These are phyloP conservation scores for Pyrrhosoma nymphula DNA, from an alignment of 2,888 invertebrate genomes.

Conservation along the genomic window DNA sequence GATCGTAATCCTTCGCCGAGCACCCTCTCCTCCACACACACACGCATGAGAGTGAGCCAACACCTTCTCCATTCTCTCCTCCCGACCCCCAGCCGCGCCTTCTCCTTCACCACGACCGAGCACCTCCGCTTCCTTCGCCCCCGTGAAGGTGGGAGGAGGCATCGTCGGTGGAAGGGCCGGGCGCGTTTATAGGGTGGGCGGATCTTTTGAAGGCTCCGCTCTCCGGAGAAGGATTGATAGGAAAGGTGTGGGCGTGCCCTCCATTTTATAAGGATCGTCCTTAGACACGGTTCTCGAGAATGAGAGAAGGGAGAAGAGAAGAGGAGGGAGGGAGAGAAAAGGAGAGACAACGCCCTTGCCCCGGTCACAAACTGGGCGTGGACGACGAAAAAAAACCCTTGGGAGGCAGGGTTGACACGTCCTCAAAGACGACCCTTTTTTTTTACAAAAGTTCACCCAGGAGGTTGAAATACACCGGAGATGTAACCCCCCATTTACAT, in stretches of 20 bases:
- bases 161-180: neutral
- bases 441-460: too few species aligned
- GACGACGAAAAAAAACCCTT: neutral
- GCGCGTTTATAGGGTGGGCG: neutral
- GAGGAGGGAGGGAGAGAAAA: neutral
- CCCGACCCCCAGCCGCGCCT: neutral
- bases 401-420: neutral
- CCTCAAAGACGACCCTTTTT: too few species aligned
- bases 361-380: slow-evolving; percentile 48
- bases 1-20: too few species aligned
- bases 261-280: slow-evolving; percentile 38
- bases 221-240: neutral
- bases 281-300: slow-evolving; percentile 36
- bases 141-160: neutral
- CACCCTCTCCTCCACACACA: too few species aligned
- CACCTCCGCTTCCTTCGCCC: neutral
- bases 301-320: neutral
- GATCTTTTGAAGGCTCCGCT: neutral
- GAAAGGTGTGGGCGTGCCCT: slow-evolving; percentile 33
- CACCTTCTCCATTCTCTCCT: neutral
- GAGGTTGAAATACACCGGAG: too few species aligned
- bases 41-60: neutral
- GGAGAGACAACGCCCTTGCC: neutral
- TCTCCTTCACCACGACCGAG: neutral
- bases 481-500: too few species aligned